Conservation (phyloP, 2,888 invertebrate species). For the Coelogynopora nodosa region DNA sequence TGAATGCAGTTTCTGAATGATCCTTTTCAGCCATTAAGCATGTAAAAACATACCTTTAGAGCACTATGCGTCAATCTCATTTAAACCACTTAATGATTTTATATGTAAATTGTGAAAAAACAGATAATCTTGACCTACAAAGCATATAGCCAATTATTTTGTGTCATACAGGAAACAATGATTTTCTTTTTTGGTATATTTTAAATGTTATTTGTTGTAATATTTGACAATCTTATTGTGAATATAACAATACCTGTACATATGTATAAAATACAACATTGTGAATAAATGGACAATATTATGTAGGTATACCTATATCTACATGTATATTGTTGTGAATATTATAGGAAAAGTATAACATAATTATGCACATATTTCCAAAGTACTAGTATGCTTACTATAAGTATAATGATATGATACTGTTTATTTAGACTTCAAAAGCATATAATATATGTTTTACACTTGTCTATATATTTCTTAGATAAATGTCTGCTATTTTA, state of each 20-base stretch:
- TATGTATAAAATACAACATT: neutral
- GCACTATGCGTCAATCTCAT: neutral
- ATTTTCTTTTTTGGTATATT: neutral
- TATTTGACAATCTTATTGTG: neutral
- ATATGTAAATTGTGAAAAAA: neutral
- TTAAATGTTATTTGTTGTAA: neutral
- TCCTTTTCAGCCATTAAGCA: neutral
- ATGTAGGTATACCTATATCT: neutral
- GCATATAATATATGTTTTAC: neutral
- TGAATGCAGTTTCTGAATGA: neutral
- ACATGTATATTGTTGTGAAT: neutral
- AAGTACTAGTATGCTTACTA: neutral
- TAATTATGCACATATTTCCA: neutral
- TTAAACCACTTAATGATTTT: neutral
- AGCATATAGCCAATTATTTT: neutral
- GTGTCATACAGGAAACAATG: neutral
- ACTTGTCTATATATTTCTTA: neutral
- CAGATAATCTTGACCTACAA: neutral
- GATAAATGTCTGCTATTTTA: neutral
- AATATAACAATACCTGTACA: neutral
- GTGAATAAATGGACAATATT: neutral
- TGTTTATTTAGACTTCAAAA: neutral
- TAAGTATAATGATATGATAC: neutral
- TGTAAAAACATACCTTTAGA: neutral
- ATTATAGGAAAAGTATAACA: neutral